phyloP scores from a whole-genome alignment of 2,888 invertebrate species.

The Sminthurides aquaticus region DNA sequence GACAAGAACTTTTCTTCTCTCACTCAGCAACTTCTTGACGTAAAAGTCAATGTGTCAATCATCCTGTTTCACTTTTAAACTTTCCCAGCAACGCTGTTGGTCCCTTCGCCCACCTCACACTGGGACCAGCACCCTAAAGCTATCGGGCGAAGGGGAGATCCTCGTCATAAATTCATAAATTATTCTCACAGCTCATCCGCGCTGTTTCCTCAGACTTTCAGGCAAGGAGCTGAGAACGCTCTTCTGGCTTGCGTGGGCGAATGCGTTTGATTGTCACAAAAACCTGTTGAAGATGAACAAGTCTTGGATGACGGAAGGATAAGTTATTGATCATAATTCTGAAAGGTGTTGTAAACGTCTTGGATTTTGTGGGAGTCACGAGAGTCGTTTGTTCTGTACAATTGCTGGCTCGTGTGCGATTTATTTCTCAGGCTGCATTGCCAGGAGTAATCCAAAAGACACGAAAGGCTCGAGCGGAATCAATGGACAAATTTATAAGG shows the following conservation, averaged over 20 bases:
- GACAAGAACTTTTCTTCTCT: too few relatives aligned
- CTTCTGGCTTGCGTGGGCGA: too few relatives aligned
- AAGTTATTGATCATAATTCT: neutral
- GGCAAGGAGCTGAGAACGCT: too few relatives aligned
- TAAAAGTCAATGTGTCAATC: neutral
- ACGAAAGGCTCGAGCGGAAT: too few relatives aligned
- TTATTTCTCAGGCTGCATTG: neutral
- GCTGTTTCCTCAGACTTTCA: too few relatives aligned
- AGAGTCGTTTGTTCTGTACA: neutral
- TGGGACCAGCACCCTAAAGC: neutral
- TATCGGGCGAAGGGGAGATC: neutral
- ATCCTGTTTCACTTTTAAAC: neutral
- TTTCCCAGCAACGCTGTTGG: slow-evolving; percentile 12
- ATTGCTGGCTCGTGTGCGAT: neutral
- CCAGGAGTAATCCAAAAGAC: neutral
- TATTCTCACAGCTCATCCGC: slow-evolving; percentile 4
- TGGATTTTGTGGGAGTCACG: neutral
- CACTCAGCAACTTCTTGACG: too few relatives aligned
- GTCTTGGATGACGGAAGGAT: neutral
- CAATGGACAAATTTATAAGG: too few relatives aligned
- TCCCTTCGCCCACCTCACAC: neutral
- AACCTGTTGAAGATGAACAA: too few relatives aligned
- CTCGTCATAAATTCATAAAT: slow-evolving; percentile 20
- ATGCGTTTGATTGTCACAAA: too few relatives aligned
- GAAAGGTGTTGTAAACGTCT: neutral